phyloP scores from a whole-genome alignment of 2,797 vertebrate genomes.

The Pseudomugil tenellus region DNA sequence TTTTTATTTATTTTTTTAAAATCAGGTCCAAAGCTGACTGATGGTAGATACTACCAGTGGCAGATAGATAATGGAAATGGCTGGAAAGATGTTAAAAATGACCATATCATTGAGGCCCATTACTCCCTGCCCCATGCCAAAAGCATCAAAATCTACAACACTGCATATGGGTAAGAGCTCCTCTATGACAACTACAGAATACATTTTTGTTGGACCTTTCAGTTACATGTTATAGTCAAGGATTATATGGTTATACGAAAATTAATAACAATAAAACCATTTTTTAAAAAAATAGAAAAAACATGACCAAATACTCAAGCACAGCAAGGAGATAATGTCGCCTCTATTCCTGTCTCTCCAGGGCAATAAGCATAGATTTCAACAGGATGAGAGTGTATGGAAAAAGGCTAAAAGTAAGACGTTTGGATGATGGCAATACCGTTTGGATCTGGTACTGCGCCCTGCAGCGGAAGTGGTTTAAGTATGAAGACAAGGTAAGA shows the following conservation, averaged over 20 bases:
- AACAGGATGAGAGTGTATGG: conserved; percentile 63
- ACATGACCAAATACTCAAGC: neutral
- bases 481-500: conserved; percentile 62
- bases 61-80: conserved; percentile 60
- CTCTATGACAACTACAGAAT: neutral
- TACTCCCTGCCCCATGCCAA: conserved; percentile 72
- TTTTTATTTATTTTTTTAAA: neutral
- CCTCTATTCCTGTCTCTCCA: conserved; percentile 21
- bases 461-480: conserved; percentile 49
- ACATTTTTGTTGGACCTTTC: neutral
- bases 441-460: conserved; percentile 78
- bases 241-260: too few relatives aligned
- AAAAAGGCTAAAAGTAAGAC: conserved; percentile 72
- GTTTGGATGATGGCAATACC: conserved; percentile 64
- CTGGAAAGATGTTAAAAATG: conserved; percentile 73
- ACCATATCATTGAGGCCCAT: conserved; percentile 80
- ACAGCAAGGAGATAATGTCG: neutral
- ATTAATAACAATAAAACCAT: too few relatives aligned
- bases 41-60: conserved; percentile 71
- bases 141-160: conserved; percentile 78
- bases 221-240: too few relatives aligned
- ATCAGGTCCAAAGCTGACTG: conserved; percentile 49
- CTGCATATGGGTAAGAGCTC: conserved; percentile 66
- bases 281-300: too few relatives aligned
- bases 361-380: conserved; percentile 73